Base-by-base conservation (phyloP, 2,888 invertebrate genomes). In the Stramonita haemastoma region DNA sequence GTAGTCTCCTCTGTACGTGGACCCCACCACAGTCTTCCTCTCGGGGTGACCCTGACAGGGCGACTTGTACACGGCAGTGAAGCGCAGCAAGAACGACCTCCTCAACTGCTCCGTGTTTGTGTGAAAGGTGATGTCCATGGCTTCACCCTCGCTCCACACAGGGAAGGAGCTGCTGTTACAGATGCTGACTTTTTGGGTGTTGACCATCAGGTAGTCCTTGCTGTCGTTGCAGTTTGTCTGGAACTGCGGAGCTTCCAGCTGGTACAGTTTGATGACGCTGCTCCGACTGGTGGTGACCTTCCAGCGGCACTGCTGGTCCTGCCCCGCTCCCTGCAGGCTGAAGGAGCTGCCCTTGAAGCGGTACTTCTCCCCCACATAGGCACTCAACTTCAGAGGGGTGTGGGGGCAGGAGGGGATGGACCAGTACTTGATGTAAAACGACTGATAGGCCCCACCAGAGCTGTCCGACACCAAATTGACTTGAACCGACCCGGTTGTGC, bases 351-450 rank as follows among this genome's bases (percentile, higher is more conserved):
- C 81, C 22, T 83, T 83, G 46, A 83, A 22, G 26, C 19, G 36
- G 81, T 83, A 26, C 26, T 46, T 36, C n/a, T 83, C 81, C 11
- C 46, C 46, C 15, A 83, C 22, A 11, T 46, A 46, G 26, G 26
- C 81, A 11, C 22, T 17, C 46, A 83, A 11, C 5, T 1, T 15
- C 22, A 83, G 22, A 22, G 46, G 81, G 8, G 26, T 26, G 36
- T 19, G 8, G 5, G 81, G 81, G 13, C 81, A 83, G 0, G 81
- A 83, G 26, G 36, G 6, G 8, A 83, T 26, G 0, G 81, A 83
- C 81, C 81, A 83, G 81, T 83, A 83, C 46, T 83, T 29, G 36
- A 83, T 13, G 29, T 46, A 83, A 46, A 83, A 83, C 8, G 36
- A 83, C 46, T 83, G 81, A 46, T 83, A 83, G 0, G 81, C 81